Base-by-base conservation (phyloP, 53 echinoderm and acorn worm genomes). In the Crossaster papposus region DNA sequence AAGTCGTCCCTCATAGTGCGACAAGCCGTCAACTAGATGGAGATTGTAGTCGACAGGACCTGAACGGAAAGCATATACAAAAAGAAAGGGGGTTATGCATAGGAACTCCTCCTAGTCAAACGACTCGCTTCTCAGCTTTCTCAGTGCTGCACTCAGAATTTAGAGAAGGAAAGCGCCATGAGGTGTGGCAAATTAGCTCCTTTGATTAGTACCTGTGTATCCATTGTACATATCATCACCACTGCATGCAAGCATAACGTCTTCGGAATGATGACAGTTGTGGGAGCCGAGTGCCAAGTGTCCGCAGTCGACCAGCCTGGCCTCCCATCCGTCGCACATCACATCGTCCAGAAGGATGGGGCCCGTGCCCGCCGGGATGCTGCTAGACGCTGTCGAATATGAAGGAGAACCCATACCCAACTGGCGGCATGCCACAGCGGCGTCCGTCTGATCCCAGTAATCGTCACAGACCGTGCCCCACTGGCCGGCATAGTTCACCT, bases 391-490 rank as follows among this genome's bases (percentile, higher is more conserved):
- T 20, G 78, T 35, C 26, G 23, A 44, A 9, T 44, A 26, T 5
- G 50, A 2, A 11, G 78, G 78, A 22, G 44, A 20, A 18, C 78
- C 78, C 78, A 78, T 22, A 44, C 78, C 51, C 50, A 78, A 4
- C 78, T 78, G 50, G 23, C 78, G 78, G 78, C 78, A 78, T 24
- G 78, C 78, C 78, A 78, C 78, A 12, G 78, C 13, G 17, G 78
- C 78, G 78, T 44, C 78, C 9, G 37, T 24, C 8, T 78, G n/a
- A 13, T 78, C 78, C 78, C 78, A 78, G 78, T 78, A 51, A 50
- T 78, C 78, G 50, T 78, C 78, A 50, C 78, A 78, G 24, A 78
- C 78, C 38, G 78, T 44, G 51, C 44, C 78, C 78, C 78, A 78
- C 50, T 44, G 20, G 2, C 78, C 78, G 23, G 2, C 13, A 18